Evolutionary conservation across 2,113 vertebrate species (phyloP), one percentile per base, ranked within the genome.

Genomic region (Gymnocephalus cernua): DNA sequence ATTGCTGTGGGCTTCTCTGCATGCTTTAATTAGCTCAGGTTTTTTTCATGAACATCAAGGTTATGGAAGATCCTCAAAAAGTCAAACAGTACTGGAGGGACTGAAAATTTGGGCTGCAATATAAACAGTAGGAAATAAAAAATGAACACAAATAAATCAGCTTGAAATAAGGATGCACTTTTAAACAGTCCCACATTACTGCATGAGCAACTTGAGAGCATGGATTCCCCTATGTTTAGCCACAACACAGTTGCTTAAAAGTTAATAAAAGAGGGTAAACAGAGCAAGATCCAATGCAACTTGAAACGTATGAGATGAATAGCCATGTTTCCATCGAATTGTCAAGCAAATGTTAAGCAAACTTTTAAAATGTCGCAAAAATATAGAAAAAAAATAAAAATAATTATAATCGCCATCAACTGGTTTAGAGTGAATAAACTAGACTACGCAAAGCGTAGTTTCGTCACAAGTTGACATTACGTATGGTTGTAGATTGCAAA

Each of bases 21-120:
- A 71, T 84, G 72, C 86, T 89, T 92, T 90, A 84, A 92, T 93
- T 89, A 84, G 77, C 72, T 84, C 61, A 54, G 59, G 44, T 11
- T 69, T 72, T 72, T 74, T 65, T 62, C 44, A 79, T 63, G 66
- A 61, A 80, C 69, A 88, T 79, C 76, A 77, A 67, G 87, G 86
- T 89, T 79, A 76, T 77, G 51, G 57, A 61, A 77, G 69, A 86
- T 86, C 68, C 80, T 86, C 74, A 71, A 74, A 83, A 82, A 91
- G 80, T 80, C 68, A 92, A 90, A 76, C 56, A 76, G 48, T 38
- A 74, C 75, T 70, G 45, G 67, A 68, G 47, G 86, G 84, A 65
- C 21, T 53, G 38, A 6, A 41, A 23, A 64, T 77, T 14, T 57
- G 41, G n/a, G 25, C 27, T 59, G 7, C 7, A n/a, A 11, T 21